A percentile compares a stretch with the other conserved stretches of the same genome.
These are phyloP conservation scores for Myotis planiceps DNA, from an alignment of 2,797 vertebrate species.

Conservation along the genomic window DNA sequence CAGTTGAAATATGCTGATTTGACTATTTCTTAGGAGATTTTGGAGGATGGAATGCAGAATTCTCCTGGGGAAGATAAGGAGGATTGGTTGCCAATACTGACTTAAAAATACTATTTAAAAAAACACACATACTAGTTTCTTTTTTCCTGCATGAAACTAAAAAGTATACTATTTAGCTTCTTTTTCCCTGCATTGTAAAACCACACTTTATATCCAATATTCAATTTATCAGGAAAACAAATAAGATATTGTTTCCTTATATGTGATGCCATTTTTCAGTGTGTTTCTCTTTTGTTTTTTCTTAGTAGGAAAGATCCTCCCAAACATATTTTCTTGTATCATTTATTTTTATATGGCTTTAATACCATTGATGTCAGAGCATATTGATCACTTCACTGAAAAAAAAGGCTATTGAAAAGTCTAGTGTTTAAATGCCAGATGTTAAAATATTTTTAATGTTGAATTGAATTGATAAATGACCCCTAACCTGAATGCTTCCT, in stretches of 20 bases:
- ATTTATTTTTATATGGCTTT: not conserved
- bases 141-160: no score
- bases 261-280: not conserved
- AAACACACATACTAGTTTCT: not conserved
- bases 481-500: constrained; percentile 26
- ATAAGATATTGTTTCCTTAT: not conserved
- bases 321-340: not conserved
- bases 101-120: not conserved
- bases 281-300: not conserved
- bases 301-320: not conserved
- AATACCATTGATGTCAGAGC: not conserved
- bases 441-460: constrained; percentile 58
- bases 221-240: constrained; percentile 14
- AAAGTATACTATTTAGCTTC: not conserved
- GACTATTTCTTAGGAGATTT: not conserved
- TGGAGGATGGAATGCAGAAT: not conserved
- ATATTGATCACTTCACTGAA: not conserved
- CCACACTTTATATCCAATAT: not conserved
- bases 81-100: not conserved
- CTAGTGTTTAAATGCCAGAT: constrained; percentile 27
- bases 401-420: not conserved
- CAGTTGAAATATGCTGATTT: not conserved
- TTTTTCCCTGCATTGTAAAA: not conserved
- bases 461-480: constrained; percentile 46
- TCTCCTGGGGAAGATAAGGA: not conserved